Base-by-base conservation (phyloP, 2,888 invertebrate genomes). In the Chalcis sispes region DNA sequence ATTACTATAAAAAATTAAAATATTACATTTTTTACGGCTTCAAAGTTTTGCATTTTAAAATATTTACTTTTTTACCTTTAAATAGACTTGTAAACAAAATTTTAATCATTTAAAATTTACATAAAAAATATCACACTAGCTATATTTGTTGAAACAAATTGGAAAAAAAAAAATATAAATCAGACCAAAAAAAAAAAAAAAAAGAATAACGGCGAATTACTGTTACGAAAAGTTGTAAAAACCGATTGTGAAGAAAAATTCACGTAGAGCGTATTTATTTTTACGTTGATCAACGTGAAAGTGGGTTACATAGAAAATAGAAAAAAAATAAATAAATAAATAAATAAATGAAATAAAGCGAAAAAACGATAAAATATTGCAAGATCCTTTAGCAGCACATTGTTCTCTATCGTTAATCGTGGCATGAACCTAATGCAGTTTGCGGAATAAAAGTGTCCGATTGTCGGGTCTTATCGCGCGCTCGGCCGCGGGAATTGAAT, bases 361-460 rank as follows among this genome's bases (percentile, higher is more conserved):
- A 70, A 61, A 70, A 61, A 70, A 54, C 32, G 25, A 46, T 2
- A 52, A 27, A 40, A 52, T 32, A 67, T 66, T 73, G 67, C 61
- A 32, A 61, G 32, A 62, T 67, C 2, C 48, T n/a, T 2, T 46
- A 40, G 48, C 50, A 42, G 52, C 72, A 70, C 73, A 71, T 71
- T 46, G 65, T 71, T 59, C 50, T 42, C 15, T 32, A 27, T 32
- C 20, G 1, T 20, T 58, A 66, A 50, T 61, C 54, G 56, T 42
- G 56, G 15, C 23, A 25, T 48, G 67, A 67, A 36, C 25, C 42
- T 27, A 69, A 62, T 69, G 48, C 62, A 32, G 69, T 62, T 74
- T 74, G 56, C 36, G 62, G 75, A 75, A 71, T 75, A 71, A 71
- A 65, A 71, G 64, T 50, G 59, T n/a, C 56, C 25, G 52, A 62